phyloP scores from a whole-genome alignment of 2,113 vertebrate species.

The Pluvialis apricaria region DNA sequence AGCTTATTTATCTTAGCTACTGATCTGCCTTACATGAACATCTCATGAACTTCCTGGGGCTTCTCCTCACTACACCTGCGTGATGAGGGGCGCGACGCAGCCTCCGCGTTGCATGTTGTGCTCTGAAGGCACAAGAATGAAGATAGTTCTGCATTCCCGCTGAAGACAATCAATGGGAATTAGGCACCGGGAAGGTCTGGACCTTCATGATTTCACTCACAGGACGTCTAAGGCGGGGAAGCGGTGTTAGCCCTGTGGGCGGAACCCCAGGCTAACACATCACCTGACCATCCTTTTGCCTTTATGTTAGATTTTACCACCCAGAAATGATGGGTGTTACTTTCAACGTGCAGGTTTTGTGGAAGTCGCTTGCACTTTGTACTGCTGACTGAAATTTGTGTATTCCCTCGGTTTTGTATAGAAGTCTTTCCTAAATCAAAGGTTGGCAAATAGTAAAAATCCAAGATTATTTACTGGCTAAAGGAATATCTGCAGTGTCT shows the following conservation, averaged over 20 bases:
- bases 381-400: neutral
- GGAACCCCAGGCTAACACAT: neutral
- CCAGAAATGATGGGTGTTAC: neutral
- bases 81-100: neutral
- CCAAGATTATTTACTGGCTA: conserved; percentile 12
- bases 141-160: neutral
- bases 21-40: neutral
- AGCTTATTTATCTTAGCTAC: neutral
- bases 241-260: neutral
- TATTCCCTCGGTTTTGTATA: neutral
- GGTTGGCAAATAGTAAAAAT: conserved; percentile 19
- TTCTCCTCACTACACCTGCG: neutral
- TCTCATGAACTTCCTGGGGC: neutral
- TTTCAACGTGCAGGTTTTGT: neutral
- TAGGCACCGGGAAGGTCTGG: neutral
- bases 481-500: conserved; percentile 33
- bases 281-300: neutral
- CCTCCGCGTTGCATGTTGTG: accelerated
- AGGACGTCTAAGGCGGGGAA: neutral
- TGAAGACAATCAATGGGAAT: neutral
- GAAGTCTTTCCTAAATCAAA: conserved; percentile 28
- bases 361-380: neutral
- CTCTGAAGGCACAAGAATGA: neutral
- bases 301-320: neutral
- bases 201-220: neutral